phyloP scores from a whole-genome alignment of 30 jellyfish, hydroid and myxozoan species.

The Cassiopea andromeda region DNA sequence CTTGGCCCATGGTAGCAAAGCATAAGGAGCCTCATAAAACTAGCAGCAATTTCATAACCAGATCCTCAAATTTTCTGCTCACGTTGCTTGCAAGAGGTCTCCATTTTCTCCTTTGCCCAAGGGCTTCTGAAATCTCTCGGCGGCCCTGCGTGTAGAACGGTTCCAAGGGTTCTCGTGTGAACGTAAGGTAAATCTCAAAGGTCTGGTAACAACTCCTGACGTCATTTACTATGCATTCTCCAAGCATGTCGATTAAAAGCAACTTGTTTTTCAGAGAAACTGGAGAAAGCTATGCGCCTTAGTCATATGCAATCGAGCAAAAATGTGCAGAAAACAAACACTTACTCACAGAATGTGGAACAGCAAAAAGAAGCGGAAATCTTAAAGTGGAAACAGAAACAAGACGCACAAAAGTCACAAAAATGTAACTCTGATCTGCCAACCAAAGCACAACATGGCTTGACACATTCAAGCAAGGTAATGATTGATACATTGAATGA shows the following conservation, averaged over 20 bases:
- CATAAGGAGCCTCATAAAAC: too few species aligned
- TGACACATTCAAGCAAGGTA: neutral
- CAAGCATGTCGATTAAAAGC: neutral
- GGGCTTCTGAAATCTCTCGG: too few species aligned
- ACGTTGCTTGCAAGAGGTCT: too few species aligned
- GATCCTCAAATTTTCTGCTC: too few species aligned
- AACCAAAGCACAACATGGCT: neutral
- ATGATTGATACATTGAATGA: neutral
- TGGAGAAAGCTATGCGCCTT: conserved; percentile 50
- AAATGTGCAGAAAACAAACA: conserved; percentile 81
- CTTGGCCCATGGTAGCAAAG: too few species aligned
- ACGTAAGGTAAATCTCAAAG: too few species aligned
- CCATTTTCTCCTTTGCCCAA: too few species aligned
- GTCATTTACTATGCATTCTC: too few species aligned
- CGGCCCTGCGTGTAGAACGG: too few species aligned
- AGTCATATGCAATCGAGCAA: conserved; percentile 69
- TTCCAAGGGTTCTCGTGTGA: too few species aligned
- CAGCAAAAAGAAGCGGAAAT: conserved; percentile 71
- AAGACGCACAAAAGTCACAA: neutral
- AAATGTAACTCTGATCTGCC: neutral
- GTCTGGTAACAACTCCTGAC: too few species aligned
- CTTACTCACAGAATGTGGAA: conserved; percentile 63
- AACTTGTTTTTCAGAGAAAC: conserved; percentile 38
- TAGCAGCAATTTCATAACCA: too few species aligned
- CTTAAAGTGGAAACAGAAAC: conserved; percentile 67